Evolutionary conservation across 2,113 vertebrate genomes (phyloP), one percentile per base, ranked within the genome.

Genomic region (Coryphaenoides rupestris): DNA sequence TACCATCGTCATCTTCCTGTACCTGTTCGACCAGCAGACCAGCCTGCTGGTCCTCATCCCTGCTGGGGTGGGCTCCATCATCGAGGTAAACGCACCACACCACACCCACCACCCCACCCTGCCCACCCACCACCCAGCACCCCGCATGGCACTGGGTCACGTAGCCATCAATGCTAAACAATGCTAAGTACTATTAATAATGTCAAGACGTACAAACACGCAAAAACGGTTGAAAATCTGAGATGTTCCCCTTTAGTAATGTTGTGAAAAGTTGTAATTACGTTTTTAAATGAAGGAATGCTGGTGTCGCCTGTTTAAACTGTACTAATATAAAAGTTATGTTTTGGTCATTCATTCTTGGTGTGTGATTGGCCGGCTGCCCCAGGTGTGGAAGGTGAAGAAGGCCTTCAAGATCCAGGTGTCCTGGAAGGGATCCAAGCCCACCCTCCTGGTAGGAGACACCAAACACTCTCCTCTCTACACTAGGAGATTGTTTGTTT

Each of bases 301-400:
- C 13, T 40, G 33, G 33, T 40, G 6, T 40, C 2, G 33, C 33
- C 13, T 12, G 13, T 40, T 40, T 40, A 40, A 58, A 24, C 23
- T 45, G 19, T 49, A 23, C 15, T 56, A 12, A 50, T 50, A 50
- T 50, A 6, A 12, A 40, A 40, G 33, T 40, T n/a, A n/a, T n/a
- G n/a, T n/a, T n/a, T n/a, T n/a, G 9, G 33, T 7, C 2, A 10
- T 12, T 40, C 9, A 40, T 40, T 40, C 33, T 40, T 40, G 33
- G 33, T 7, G 33, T 40, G 10, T 21, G 4, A 56, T 17, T 50
- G 45, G 15, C 3, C 63, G 21, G 17, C 19, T 64, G 13, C 68
- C 77, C 19, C 70, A 98, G 96, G 91, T 98, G 16, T 99, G 97
- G 97, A 99, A 99, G 78, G 96, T 98, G 65, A 99, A 98, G 84